Evolutionary conservation across 1,140 invertebrate genomes (phyloP).

Genomic region (Rhizoglyphus robini): DNA sequence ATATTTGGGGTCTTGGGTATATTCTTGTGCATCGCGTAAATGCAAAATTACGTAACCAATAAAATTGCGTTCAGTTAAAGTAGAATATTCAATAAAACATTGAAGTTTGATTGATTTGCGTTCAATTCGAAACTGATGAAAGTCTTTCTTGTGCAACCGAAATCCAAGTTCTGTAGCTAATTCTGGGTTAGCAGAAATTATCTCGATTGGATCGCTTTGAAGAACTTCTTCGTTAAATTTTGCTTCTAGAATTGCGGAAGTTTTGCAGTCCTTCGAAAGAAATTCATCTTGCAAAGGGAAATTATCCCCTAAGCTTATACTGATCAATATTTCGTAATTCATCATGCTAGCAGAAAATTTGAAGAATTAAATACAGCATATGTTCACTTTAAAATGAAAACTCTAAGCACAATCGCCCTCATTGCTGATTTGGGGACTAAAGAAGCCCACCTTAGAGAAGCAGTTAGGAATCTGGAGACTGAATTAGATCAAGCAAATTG

Average conservation of each 20-base stretch:
- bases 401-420: too few species aligned
- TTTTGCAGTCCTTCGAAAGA: background rate
- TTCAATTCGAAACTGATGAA: constrained; percentile 38
- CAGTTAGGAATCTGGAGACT: too few species aligned
- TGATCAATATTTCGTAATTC: constrained; percentile 10
- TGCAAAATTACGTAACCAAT: constrained; percentile 41
- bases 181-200: constrained; percentile 32
- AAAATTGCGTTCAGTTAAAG: constrained; percentile 27
- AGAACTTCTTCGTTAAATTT: constrained; percentile 40
- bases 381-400: too few species aligned
- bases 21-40: constrained; percentile 33
- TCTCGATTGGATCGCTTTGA: constrained; percentile 36
- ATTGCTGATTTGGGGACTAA: too few species aligned
- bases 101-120: constrained; percentile 38
- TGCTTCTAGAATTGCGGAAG: constrained; percentile 35
- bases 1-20: constrained; percentile 32
- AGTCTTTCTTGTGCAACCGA: constrained; percentile 38
- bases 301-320: constrained; percentile 14
- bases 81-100: constrained; percentile 30
- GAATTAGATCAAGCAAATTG: too few species aligned
- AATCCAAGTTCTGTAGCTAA: constrained; percentile 41
- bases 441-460: too few species aligned
- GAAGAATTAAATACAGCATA: too few species aligned
- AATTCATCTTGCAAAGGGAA: constrained; percentile 3
- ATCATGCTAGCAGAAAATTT: too few species aligned